phyloP scores from a whole-genome alignment of 2,797 vertebrate species.

The Myiothlypis coronata region DNA sequence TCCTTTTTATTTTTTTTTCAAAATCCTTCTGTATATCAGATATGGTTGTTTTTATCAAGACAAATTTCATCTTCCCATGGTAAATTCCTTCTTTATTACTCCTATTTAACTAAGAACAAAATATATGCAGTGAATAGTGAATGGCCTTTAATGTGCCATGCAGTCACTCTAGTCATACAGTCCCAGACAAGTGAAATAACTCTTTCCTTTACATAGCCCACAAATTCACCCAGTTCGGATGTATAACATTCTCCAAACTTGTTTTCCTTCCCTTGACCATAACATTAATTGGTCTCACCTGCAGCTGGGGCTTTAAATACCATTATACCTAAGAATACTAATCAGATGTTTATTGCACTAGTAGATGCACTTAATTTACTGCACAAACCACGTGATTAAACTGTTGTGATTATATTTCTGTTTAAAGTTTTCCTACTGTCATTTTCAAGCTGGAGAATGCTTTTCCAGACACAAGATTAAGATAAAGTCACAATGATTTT shows the following conservation, averaged over 20 bases:
- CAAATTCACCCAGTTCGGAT: background rate
- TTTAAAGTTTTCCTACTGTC: background rate
- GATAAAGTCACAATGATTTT: background rate
- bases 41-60: background rate
- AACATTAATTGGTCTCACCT: background rate
- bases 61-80: background rate
- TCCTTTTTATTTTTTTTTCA: background rate
- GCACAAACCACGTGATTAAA: background rate
- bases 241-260: background rate
- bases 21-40: background rate
- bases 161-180: background rate
- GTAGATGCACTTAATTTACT: background rate
- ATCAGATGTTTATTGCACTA: background rate
- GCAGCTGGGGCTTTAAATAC: background rate
- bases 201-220: background rate
- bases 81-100: background rate
- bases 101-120: background rate
- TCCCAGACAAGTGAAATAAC: background rate
- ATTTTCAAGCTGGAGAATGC: background rate
- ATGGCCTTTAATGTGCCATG: background rate
- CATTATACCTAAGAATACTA: background rate
- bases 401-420: background rate
- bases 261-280: background rate
- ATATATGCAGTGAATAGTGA: background rate
- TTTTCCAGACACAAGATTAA: background rate